Conservation (phyloP, 2,113 vertebrate species). For the Sinocyclocheilus maitianheensis region DNA sequence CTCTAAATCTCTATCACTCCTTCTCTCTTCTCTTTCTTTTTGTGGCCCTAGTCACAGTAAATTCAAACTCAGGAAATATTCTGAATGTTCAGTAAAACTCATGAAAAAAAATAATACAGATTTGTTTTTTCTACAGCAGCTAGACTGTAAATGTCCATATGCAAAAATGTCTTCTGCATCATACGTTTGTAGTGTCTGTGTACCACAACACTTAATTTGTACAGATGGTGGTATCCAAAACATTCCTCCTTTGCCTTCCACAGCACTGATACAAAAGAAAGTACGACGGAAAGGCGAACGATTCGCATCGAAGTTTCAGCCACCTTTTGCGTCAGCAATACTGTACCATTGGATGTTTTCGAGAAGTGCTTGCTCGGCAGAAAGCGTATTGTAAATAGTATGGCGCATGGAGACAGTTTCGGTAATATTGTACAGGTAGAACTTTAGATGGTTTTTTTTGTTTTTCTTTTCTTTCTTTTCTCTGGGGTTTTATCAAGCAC, state of each 20-base stretch:
- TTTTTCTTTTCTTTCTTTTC: conserved; percentile 58
- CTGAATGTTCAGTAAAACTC: conserved; percentile 98
- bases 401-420: conserved; percentile 82
- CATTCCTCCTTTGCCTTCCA: conserved; percentile 96
- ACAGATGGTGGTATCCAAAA: conserved; percentile 82
- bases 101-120: conserved; percentile 87
- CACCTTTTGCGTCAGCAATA: conserved; percentile 85
- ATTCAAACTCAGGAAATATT: conserved; percentile 99
- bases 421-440: conserved; percentile 75
- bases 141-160: conserved; percentile 97
- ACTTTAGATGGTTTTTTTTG: conserved; percentile 63
- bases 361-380: conserved; percentile 81
- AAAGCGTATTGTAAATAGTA: conserved; percentile 74
- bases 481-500: conserved; percentile 69
- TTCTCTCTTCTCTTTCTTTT: conserved; percentile 67
- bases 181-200: conserved; percentile 86
- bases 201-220: conserved; percentile 87
- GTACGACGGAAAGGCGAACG: conserved; percentile 57
- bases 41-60: conserved; percentile 92
- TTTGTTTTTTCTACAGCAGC: conserved; percentile 81
- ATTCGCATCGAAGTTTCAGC: conserved; percentile 54
- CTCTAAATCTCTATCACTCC: conserved; percentile 62
- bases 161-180: conserved; percentile 89
- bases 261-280: conserved; percentile 77
- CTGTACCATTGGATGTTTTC: conserved; percentile 84